Base-by-base conservation (phyloP, 2,113 vertebrate species). In the Muntiacus reevesi region DNA sequence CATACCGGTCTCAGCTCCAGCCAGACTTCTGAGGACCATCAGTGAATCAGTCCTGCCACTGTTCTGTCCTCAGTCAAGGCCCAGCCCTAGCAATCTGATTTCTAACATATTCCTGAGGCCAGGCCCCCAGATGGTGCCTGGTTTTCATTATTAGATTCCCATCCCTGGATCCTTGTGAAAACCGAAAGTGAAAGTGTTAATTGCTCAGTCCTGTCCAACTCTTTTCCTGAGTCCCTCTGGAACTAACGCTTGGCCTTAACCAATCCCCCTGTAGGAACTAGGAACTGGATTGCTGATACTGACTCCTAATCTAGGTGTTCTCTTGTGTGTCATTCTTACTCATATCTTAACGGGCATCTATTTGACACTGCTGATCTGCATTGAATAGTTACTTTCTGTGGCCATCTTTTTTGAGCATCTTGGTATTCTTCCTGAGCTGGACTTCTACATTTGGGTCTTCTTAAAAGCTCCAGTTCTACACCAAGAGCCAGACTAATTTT, bases 401-500 rank as follows among this genome's bases (percentile, higher is more conserved):
- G 7, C 23, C 7, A n/a, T 90, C 13, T 40, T 97, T 13, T 95
- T 84, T 74, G 50, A 64, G 8, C 76, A 0, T 55, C 14, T 45
- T 52, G 1, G 83, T 79, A 86, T 93, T 43, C 50, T 33, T 30
- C 9, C 3, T 84, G 15, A 74, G 40, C 14, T 87, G 9, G 64
- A 43, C 25, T 95, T 93, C 21, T 45, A 2, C 6, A 47, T 1
- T 62, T 62, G 25, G 10, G 16, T 33, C 30, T 93, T 93, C 47
- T 27, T n/a, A 21, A 74, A 84, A 43, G 6, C 25, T 15, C 17
- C 15, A 71, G 27, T 84, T 52, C 36, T 16, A 59, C 76, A 5
- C 47, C 60, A 83, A 91, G 62, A 28, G 54, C 0, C 13, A 94
- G 14, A 40, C 11, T 60, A 81, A 83, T 91, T 92, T 95, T 95